Evolutionary conservation across 2,888 invertebrate genomes (phyloP), one percentile per base, ranked within the genome.

Genomic region (Argynnis bischoffii): DNA sequence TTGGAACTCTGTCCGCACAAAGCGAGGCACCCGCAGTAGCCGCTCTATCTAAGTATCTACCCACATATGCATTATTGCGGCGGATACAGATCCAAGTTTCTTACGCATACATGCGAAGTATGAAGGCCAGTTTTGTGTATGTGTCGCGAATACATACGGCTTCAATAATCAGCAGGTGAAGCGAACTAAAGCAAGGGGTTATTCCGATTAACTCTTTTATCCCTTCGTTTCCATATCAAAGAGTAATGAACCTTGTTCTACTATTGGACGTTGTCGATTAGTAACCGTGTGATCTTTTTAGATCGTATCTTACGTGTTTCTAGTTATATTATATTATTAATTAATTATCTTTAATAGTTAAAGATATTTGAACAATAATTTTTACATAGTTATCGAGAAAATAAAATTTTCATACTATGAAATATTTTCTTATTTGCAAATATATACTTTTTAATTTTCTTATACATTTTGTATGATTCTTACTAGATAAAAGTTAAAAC

Each of bases 101-200:
- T 87, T 88, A 90, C 90, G 85, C 89, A 89, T 86, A 87, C 88
- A 86, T 78, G 80, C 82, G 77, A 86, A 87, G 84, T 85, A 87
- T 83, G 88, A 87, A 89, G 90, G 91, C 92, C 91, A 89, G 91
- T 90, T 90, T 88, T 75, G 76, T 77, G 87, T 88, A 88, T 90
- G 89, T 89, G 90, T 89, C 87, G 86, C 83, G 86, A 89, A 89
- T 87, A 91, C 86, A 88, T 92, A 90, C 85, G 91, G 90, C 92
- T 92, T 92, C 91, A 84, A 90, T 90, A 89, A 90, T 92, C 92
- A 92, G 92, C 92, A 92, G 92, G 92, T 92, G 92, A 91, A 91
- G 90, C 87, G 84, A 88, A 89, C 86, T 89, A 87, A 90, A 88
- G 88, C 85, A 86, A 92, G 89, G 92, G 92, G 92, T 87, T 91